Conservation (phyloP, 2,888 invertebrate genomes). For the Nudaria mundana region DNA sequence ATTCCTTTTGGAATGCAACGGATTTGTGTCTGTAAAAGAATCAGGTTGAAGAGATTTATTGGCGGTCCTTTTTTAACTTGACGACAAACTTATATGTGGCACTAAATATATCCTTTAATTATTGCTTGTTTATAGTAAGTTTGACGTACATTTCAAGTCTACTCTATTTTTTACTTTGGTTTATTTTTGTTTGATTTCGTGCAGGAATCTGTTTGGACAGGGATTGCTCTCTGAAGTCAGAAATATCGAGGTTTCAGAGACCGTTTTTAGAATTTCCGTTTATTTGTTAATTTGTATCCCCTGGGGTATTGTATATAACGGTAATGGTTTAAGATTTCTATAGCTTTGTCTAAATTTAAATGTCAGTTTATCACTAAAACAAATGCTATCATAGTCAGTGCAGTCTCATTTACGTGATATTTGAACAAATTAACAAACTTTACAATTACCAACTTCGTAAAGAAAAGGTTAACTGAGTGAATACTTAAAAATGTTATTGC, state of each 20-base stretch:
- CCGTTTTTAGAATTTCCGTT: constrained; percentile 24
- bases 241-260: constrained; percentile 17
- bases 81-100: constrained; percentile 63
- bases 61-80: constrained; percentile 55
- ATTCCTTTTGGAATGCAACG: constrained; percentile 36
- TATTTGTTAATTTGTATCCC: constrained; percentile 17
- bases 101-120: constrained; percentile 52
- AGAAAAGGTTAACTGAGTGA: no score
- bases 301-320: constrained; percentile 8
- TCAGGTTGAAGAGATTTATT: constrained; percentile 40
- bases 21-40: constrained; percentile 28
- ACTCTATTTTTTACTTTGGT: constrained; percentile 38
- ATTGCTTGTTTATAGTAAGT: constrained; percentile 52
- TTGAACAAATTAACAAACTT: no score
- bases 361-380: no score
- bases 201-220: constrained; percentile 29
- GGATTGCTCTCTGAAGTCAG: constrained; percentile 11
- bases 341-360: no score
- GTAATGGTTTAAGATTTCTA: no score
- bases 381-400: no score
- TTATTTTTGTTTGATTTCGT: constrained; percentile 31
- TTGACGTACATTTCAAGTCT: constrained; percentile 47
- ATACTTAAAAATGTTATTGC: no score
- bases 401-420: no score
- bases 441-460: no score